Conservation (phyloP, 2,113 vertebrate species). For the Eulacestoma nigropectus region DNA sequence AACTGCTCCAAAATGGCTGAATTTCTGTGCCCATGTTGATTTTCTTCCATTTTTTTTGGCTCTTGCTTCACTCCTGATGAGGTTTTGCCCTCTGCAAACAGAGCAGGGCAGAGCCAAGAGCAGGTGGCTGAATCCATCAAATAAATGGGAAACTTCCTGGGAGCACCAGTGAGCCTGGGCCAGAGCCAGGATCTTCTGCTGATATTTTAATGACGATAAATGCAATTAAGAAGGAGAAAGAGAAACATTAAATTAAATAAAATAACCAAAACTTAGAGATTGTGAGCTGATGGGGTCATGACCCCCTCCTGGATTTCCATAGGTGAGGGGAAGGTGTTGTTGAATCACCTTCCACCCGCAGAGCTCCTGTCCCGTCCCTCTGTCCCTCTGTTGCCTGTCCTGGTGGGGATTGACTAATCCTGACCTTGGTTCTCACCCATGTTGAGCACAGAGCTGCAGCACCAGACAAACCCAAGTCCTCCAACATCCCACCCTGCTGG, state of each 20-base stretch:
- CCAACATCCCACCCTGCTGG: fast-evolving
- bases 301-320: not conserved
- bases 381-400: not conserved
- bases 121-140: conserved; percentile 36
- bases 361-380: not conserved
- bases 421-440: not conserved
- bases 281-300: not conserved
- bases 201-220: conserved; percentile 48
- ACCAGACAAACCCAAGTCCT: not conserved
- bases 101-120: conserved; percentile 22
- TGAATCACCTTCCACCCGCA: not conserved
- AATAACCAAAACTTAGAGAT: not conserved
- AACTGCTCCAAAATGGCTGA: not conserved
- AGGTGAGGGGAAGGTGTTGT: not conserved
- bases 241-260: conserved; percentile 24
- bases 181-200: conserved; percentile 38
- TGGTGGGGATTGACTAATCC: not conserved
- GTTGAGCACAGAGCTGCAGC: not conserved
- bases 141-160: conserved; percentile 27
- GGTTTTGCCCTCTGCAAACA: not conserved
- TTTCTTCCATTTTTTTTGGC: not conserved
- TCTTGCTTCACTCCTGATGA: not conserved
- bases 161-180: conserved; percentile 16
- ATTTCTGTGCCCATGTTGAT: not conserved
- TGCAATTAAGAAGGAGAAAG: conserved; percentile 38